Evolutionary conservation across 2,797 vertebrate species (phyloP), one percentile per base, ranked within the genome.

Genomic region (Coregonus suidteri): DNA sequence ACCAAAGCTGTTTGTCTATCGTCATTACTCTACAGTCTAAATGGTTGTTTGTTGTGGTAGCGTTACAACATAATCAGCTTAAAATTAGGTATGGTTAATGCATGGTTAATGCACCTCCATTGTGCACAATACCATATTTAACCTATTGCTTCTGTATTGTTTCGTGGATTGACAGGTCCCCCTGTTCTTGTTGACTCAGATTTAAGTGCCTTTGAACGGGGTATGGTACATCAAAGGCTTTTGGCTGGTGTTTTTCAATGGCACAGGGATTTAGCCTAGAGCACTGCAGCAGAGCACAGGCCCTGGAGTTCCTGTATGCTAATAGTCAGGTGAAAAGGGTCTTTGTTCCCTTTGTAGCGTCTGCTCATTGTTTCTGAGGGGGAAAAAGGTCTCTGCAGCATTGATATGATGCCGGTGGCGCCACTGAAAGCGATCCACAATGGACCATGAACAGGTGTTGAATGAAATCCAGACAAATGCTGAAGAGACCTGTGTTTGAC

Each of bases 381-480:
- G 2, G 51, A 20, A 34, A 15, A 37, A 30, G 54, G 65, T 0
- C 30, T 62, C 35, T 30, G 18, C 16, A 5, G 59, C 35, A 68
- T 41, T 73, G 59, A 70, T 68, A 73, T 70, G 75, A 64, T 9
- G 51, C 16, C 53, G 31, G 3, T 6, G 18, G 75, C 35, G 56
- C 37, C 9, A 6, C 5, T 34, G 69, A 37, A 68, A 82, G 85
- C 82, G n/a, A 47, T 73, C 75, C 82, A 78, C 88, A 84, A 85
- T 75, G 81, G 83, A 69, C 80, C 68, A 71, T 37, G 82, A 90
- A 91, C 91, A 92, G 90, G 86, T 93, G 90, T 93, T 93, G 91
- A 93, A 92, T 91, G 83, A 89, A 88, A 88, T 90, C 83, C 78
- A 85, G 88, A 88, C 88, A 88, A 90, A 91, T 82, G 83, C 84